Evolutionary conservation across 2,888 invertebrate genomes (phyloP).

Genomic region (Melitaea athalia): DNA sequence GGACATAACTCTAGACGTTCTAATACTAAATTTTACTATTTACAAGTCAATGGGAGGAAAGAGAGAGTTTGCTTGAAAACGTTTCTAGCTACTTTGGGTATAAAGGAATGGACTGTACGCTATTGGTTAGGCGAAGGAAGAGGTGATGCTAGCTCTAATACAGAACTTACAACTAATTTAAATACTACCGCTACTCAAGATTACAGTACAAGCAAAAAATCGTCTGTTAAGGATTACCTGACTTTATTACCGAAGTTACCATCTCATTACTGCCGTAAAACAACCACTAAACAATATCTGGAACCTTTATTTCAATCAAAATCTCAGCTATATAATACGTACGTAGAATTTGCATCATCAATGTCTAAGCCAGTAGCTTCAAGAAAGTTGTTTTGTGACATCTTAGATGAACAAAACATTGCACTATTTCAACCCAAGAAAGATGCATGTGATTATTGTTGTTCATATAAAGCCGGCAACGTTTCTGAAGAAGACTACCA

Average conservation of each 20-base stretch:
- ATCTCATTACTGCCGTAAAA: too few species aligned
- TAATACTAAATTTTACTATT: conserved; percentile 12
- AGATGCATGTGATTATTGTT: background rate
- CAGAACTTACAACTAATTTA: background rate
- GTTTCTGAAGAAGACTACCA: background rate
- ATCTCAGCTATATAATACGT: background rate
- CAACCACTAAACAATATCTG: conserved; percentile 5
- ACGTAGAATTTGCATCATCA: background rate
- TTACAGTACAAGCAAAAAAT: too few species aligned
- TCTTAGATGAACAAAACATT: too few species aligned
- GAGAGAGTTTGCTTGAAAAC: too few species aligned
- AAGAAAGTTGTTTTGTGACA: background rate
- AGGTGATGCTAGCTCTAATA: conserved; percentile 13
- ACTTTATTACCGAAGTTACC: too few species aligned
- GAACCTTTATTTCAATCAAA: background rate
- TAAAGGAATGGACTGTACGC: conserved; percentile 9
- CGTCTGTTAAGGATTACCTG: too few species aligned
- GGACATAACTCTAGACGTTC: conserved; percentile 6
- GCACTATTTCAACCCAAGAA: too few species aligned
- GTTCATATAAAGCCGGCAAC: conserved; percentile 5
- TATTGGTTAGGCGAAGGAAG: conserved; percentile 14
- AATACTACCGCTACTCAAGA: too few species aligned
- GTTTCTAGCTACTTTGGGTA: background rate
- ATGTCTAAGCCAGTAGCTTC: background rate
- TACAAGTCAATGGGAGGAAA: background rate